Base-by-base conservation (phyloP, 2,113 vertebrate species). In the Gopherus flavomarginatus region DNA sequence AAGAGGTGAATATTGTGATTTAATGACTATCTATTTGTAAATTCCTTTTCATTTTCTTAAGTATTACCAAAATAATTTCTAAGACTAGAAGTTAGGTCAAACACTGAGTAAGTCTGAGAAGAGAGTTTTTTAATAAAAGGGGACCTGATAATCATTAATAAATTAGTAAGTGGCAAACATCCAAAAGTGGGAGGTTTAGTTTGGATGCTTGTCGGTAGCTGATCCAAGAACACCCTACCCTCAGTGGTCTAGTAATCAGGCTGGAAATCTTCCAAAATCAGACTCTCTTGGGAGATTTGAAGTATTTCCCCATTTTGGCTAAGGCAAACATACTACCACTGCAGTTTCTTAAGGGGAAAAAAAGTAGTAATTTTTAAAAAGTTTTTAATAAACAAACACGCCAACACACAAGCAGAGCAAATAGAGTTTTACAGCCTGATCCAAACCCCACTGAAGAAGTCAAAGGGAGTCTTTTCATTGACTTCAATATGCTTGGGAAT, bases 1-100 rank as follows among this genome's bases (percentile, higher is more conserved):
- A 53, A 86, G 19, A 8, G 75, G 38, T 22, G 5, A 87, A 65
- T 11, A 50, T 2, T 42, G 50, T 83, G 69, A 87, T 86, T 72
- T 49, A 72, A 78, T 4, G 27, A 50, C 81, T 89, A 53, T 83
- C 72, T 78, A 88, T 83, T 27, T 92, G 49, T 88, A 78, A 88
- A 88, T 92, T 88, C 56, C 29, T 92, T 92, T 88, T 81, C 54
- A 84, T 92, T 44, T 88, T 84, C 91, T 85, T 75, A 80, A 44
- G 57, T 54, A 38, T 80, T 88, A 85, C 57, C 83, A 29, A 92
- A 92, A 92, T 85, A 84, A 88, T 83, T 53, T 17, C 42, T 31
- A 90, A 85, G 27, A 35, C 14, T n/a, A 82, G 3, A 13, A 14
- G 6, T 57, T 91, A 81, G 80, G 24, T 82, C 93, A 77, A 42